These are phyloP conservation scores for Catocala sponsa DNA, from an alignment of 2,888 invertebrate genomes.

Conservation along the genomic window DNA sequence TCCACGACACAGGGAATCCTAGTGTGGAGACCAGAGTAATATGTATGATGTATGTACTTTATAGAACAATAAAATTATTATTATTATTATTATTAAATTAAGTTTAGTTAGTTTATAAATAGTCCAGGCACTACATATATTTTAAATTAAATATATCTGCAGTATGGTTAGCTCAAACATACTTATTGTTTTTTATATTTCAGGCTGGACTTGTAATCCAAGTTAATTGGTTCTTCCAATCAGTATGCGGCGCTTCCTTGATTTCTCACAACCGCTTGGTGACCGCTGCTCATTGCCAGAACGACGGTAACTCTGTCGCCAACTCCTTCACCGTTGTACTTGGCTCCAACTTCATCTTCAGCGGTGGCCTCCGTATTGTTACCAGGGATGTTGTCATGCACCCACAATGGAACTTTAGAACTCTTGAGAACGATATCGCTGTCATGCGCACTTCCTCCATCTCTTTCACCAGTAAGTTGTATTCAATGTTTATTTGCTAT, in stretches of 20 bases:
- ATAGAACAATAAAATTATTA: no score
- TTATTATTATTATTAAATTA: no score
- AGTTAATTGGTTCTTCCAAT: slow-evolving; percentile 16
- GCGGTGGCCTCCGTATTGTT: slow-evolving; percentile 34
- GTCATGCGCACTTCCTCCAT: not conserved
- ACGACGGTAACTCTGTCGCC: slow-evolving; percentile 49
- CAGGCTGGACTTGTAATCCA: slow-evolving; percentile 37
- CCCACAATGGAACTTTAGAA: slow-evolving; percentile 21
- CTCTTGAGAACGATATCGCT: slow-evolving; percentile 28
- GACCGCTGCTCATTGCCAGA: slow-evolving; percentile 59
- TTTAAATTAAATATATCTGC: no score
- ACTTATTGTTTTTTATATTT: slow-evolving; percentile 1
- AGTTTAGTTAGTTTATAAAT: no score
- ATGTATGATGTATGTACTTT: no score
- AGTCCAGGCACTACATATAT: no score
- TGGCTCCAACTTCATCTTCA: slow-evolving; percentile 49
- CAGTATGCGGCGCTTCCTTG: slow-evolving; percentile 39
- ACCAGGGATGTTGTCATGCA: slow-evolving; percentile 27
- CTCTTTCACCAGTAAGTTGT: not conserved
- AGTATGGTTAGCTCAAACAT: not conserved
- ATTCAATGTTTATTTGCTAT: no score
- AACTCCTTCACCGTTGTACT: slow-evolving; percentile 52
- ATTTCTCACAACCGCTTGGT: slow-evolving; percentile 48
- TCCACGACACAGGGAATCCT: no score
- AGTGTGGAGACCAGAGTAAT: no score